These are phyloP conservation scores for Chrysopa pallens DNA, from an alignment of 1,140 invertebrate genomes.

Conservation along the genomic window DNA sequence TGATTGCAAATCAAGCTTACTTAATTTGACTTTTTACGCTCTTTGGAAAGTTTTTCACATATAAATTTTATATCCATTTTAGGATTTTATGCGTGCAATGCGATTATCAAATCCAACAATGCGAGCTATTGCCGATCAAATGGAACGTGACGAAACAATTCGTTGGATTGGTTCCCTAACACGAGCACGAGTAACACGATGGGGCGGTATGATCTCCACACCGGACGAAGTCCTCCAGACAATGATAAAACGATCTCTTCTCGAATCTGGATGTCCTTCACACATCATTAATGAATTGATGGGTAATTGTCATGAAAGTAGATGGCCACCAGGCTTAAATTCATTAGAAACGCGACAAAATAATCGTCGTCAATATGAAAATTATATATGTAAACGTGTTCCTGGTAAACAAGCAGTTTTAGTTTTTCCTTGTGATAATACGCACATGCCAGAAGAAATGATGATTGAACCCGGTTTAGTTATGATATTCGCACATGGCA, in stretches of 20 bases:
- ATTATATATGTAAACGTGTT: constrained; percentile 84
- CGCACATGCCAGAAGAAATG: constrained; percentile 88
- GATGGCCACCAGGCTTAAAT: constrained; percentile 82
- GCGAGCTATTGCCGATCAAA: constrained; percentile 73
- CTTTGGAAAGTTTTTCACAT: too few species aligned
- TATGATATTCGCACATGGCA: constrained; percentile 97
- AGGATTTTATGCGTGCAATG: constrained; percentile 86
- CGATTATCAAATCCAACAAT: constrained; percentile 75
- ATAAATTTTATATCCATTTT: constrained; percentile 4
- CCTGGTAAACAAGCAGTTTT: constrained; percentile 90
- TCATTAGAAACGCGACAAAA: constrained; percentile 86
- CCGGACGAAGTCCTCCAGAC: constrained; percentile 82
- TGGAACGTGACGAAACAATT: constrained; percentile 84
- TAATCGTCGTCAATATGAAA: constrained; percentile 82
- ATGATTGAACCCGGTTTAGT: constrained; percentile 92
- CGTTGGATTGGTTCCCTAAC: constrained; percentile 75
- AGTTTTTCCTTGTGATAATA: constrained; percentile 86
- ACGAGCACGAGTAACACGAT: constrained; percentile 75
- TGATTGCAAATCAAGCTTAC: too few species aligned
- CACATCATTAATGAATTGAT: constrained; percentile 88
- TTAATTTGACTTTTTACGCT: too few species aligned
- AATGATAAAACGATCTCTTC: constrained; percentile 79
- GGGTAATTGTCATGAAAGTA: constrained; percentile 90
- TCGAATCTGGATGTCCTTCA: constrained; percentile 79
- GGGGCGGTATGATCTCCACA: constrained; percentile 96